Percentiles rank a stretch among this genome's conserved stretches.
Conservation (phyloP, 2,888 invertebrate genomes). For the Pharmacophagus antenor region DNA sequence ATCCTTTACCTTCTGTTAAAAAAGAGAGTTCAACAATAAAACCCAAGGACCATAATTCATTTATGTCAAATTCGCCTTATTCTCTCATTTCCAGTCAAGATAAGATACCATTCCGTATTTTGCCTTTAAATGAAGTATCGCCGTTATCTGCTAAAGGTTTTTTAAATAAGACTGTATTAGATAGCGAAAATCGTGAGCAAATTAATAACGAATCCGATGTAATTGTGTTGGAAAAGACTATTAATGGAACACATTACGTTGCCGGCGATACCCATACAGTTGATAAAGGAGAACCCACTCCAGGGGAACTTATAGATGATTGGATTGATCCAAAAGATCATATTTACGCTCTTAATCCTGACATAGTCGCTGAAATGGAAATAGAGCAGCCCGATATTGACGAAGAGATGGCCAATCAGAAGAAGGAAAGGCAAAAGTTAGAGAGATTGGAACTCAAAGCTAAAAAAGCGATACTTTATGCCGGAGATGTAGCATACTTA, state of each 20-base stretch:
- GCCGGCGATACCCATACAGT: constrained; percentile 47
- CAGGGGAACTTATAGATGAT: constrained; percentile 60
- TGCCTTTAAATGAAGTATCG: constrained; percentile 42
- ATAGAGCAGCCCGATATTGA: constrained; percentile 64
- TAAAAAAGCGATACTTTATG: constrained; percentile 72
- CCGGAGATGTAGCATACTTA: constrained; percentile 74
- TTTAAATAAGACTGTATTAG: constrained; percentile 67
- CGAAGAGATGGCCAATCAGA: constrained; percentile 57
- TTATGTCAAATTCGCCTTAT: constrained; percentile 48
- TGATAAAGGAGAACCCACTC: constrained; percentile 54
- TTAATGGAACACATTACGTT: constrained; percentile 56
- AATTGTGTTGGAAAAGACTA: constrained; percentile 55
- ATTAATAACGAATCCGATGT: constrained; percentile 51
- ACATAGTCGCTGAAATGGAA: constrained; percentile 66
- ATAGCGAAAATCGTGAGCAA: constrained; percentile 52
- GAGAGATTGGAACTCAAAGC: constrained; percentile 69
- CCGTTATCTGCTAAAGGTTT: constrained; percentile 52
- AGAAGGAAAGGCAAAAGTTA: constrained; percentile 60
- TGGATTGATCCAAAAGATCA: constrained; percentile 61
- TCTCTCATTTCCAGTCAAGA: constrained; percentile 55
- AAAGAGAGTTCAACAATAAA: constrained; percentile 28
- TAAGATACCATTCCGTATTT: constrained; percentile 50
- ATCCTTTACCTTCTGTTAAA: constrained; percentile 37
- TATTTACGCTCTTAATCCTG: constrained; percentile 54
- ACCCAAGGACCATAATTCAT: constrained; percentile 28